phyloP scores from a whole-genome alignment of 92 coral and sea anemone genomes.

The Micromussa lordhowensis region DNA sequence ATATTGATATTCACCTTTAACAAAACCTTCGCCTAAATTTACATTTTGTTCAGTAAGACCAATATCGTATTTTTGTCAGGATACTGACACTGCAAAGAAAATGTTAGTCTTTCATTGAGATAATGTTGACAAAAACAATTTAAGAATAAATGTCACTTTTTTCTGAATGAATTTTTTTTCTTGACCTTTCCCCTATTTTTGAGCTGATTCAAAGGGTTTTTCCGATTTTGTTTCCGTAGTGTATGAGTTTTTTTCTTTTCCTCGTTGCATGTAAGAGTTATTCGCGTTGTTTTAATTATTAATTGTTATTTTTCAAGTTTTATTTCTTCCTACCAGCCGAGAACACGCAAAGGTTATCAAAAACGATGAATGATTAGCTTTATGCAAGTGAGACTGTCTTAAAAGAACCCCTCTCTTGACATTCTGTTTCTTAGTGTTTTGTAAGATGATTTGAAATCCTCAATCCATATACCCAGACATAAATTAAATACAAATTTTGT shows the following conservation, averaged over 20 bases:
- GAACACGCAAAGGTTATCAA: not conserved
- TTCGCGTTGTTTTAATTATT: not conserved
- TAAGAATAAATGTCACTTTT: not conserved
- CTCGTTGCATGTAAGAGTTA: not conserved
- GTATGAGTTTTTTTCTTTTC: not conserved
- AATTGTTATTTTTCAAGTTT: not conserved
- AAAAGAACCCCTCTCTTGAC: not conserved
- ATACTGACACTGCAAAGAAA: not conserved
- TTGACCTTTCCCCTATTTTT: not conserved
- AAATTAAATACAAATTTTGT: not conserved
- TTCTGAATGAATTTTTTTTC: not conserved
- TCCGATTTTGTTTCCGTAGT: not conserved
- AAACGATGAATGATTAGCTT: not conserved
- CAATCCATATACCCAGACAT: not conserved
- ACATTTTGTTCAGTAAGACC: not conserved
- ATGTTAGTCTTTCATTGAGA: not conserved
- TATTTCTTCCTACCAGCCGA: not conserved
- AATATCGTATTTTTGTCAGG: not conserved
- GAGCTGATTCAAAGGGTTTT: not conserved
- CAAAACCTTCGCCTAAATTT: not conserved
- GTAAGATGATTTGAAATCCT: not conserved
- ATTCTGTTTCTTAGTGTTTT: not conserved
- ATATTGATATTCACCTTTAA: not conserved
- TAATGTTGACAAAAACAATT: not conserved
- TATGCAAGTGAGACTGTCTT: not conserved